Evolutionary conservation across 2,797 vertebrate species (phyloP).

Genomic region (Cyclopterus lumpus): DNA sequence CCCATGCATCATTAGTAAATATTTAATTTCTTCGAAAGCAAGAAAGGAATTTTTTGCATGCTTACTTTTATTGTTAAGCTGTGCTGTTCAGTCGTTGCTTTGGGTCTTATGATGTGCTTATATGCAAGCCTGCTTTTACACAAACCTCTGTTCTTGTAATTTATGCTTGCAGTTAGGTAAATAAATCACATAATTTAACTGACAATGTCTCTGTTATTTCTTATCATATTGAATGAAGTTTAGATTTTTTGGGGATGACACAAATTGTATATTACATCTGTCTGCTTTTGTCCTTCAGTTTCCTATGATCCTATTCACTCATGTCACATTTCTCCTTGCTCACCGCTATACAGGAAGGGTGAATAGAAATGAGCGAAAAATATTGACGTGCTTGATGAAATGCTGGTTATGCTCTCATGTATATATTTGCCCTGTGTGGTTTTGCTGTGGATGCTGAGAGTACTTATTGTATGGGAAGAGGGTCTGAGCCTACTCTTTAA

Average conservation of each 20-base stretch:
- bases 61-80: conserved; percentile 76
- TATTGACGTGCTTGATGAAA: conserved; percentile 34
- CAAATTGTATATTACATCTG: background rate
- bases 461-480: conserved; percentile 50
- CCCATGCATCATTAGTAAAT: conserved; percentile 46
- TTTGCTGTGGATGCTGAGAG: conserved; percentile 34
- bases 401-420: conserved; percentile 40
- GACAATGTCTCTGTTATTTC: conserved; percentile 47
- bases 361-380: conserved; percentile 19
- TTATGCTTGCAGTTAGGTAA: conserved; percentile 75
- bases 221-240: background rate
- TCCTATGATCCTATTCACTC: background rate
- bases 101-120: conserved; percentile 75
- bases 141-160: conserved; percentile 77
- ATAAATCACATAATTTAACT: conserved; percentile 78
- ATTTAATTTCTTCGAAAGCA: conserved; percentile 65
- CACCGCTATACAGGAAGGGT: conserved; percentile 4
- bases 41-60: conserved; percentile 81
- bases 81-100: conserved; percentile 75
- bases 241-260: background rate
- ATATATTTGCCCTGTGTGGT: conserved; percentile 41
- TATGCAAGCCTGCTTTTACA: conserved; percentile 78
- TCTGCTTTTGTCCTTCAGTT: conserved; percentile 3
- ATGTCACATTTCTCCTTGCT: background rate
- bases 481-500: conserved; percentile 70